Evolutionary conservation across 2,113 vertebrate species (phyloP).

Genomic region (Neogobius melanostomus): DNA sequence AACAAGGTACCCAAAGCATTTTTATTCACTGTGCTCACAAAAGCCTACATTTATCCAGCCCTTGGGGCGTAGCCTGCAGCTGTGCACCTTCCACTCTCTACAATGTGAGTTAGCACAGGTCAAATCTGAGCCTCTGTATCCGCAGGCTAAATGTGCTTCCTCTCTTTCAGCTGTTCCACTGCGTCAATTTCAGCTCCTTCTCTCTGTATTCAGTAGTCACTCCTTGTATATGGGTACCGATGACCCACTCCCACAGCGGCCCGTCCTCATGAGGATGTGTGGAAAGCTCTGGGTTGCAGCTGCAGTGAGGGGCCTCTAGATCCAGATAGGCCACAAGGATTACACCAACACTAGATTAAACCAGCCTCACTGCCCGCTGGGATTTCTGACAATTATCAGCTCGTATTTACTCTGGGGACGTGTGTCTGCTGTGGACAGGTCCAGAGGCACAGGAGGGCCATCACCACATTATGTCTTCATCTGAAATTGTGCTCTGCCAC

Average conservation of each 20-base stretch:
- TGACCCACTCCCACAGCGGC: slow-evolving; percentile 46
- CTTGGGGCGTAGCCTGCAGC: slow-evolving; percentile 46
- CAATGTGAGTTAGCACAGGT: slow-evolving; percentile 49
- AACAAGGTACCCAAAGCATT: slow-evolving; percentile 48
- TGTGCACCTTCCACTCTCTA: slow-evolving; percentile 30
- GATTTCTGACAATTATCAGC: slow-evolving; percentile 79
- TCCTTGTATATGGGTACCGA: slow-evolving; percentile 26
- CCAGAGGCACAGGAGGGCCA: slow-evolving; percentile 47
- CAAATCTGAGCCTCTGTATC: slow-evolving; percentile 52
- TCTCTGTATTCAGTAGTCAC: slow-evolving; percentile 1
- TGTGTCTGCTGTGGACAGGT: slow-evolving; percentile 45
- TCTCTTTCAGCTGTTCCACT: slow-evolving; percentile 28
- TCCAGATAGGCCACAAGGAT: slow-evolving; percentile 72
- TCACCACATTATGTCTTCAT: slow-evolving; percentile 56
- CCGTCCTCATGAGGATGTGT: slow-evolving; percentile 38
- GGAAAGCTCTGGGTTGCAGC: slow-evolving; percentile 58
- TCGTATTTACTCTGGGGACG: slow-evolving; percentile 55
- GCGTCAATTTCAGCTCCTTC: slow-evolving; percentile 13
- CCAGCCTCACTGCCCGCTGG: slow-evolving; percentile 65
- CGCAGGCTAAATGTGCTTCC: slow-evolving; percentile 41
- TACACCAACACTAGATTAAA: slow-evolving; percentile 77
- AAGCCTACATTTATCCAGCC: slow-evolving; percentile 65
- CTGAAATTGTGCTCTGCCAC: slow-evolving; percentile 61
- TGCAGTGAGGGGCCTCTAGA: slow-evolving; percentile 62
- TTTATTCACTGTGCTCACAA: slow-evolving; percentile 52